phyloP scores from a whole-genome alignment of 2,888 invertebrate species.

The Caenorhabditis plicata region DNA sequence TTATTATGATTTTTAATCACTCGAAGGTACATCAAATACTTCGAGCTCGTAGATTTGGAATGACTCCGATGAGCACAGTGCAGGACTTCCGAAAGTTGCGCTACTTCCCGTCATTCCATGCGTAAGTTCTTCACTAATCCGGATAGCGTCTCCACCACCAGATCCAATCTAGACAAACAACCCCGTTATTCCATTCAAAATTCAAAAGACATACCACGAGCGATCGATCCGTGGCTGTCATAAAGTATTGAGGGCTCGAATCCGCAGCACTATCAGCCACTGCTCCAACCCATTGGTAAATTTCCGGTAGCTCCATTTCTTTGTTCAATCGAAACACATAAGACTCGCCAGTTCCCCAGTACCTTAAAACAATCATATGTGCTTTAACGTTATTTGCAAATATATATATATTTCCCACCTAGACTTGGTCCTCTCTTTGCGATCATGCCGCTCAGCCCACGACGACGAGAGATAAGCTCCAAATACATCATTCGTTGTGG shows the following conservation, averaged over 20 bases:
- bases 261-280: constrained; percentile 44
- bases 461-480: constrained; percentile 61
- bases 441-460: constrained; percentile 59
- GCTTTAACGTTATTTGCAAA: background rate
- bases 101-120: constrained; percentile 54
- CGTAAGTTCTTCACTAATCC: constrained; percentile 61
- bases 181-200: background rate
- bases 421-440: constrained; percentile 52
- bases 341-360: constrained; percentile 59
- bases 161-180: constrained; percentile 56
- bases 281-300: constrained; percentile 59
- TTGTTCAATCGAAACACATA: constrained; percentile 57
- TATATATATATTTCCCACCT: constrained; percentile 19
- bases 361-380: constrained; percentile 21
- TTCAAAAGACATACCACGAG: constrained; percentile 48
- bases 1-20: constrained; percentile 10
- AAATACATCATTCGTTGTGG: constrained; percentile 52
- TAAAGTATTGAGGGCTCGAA: constrained; percentile 58
- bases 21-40: constrained; percentile 46
- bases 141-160: constrained; percentile 62
- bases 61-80: constrained; percentile 48
- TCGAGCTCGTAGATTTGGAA: constrained; percentile 57
- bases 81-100: constrained; percentile 57
- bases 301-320: constrained; percentile 45
- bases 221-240: constrained; percentile 57